Evolutionary conservation across 1,140 invertebrate genomes (phyloP).

Genomic region (Anoplophora glabripennis): DNA sequence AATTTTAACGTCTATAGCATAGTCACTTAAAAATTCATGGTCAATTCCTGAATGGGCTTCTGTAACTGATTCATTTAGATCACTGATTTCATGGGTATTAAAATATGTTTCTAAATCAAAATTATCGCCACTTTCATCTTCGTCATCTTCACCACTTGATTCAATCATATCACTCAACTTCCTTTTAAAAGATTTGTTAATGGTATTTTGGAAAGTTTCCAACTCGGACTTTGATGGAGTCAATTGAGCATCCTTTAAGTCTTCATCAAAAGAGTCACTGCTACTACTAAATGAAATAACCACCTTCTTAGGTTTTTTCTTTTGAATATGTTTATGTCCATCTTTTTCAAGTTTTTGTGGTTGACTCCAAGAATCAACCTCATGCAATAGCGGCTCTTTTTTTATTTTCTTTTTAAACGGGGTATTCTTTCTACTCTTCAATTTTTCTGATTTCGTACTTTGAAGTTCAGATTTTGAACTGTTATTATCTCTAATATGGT

Average conservation of each 20-base stretch:
- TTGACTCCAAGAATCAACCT: no score
- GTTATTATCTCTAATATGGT: no score
- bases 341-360: no score
- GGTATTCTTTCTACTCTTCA: not conserved
- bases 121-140: not conserved
- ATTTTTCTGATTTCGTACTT: not conserved
- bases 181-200: not conserved
- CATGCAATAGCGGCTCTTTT: no score
- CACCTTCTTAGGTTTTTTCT: not conserved
- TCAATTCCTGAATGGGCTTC: constrained; percentile 10
- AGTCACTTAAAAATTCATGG: constrained; percentile 8
- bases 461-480: no score
- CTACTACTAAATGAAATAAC: not conserved
- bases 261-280: constrained; percentile 7
- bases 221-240: constrained; percentile 8
- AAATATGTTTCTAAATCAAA: not conserved
- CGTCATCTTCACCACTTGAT: not conserved
- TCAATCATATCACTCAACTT: not conserved
- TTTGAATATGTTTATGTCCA: not conserved
- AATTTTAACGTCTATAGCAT: not conserved
- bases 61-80: constrained; percentile 2
- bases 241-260: not conserved
- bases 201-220: not conserved
- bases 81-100: not conserved
- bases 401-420: no score